Base-by-base conservation (phyloP, 2,113 vertebrate genomes). In the Engraulis encrasicolus region DNA sequence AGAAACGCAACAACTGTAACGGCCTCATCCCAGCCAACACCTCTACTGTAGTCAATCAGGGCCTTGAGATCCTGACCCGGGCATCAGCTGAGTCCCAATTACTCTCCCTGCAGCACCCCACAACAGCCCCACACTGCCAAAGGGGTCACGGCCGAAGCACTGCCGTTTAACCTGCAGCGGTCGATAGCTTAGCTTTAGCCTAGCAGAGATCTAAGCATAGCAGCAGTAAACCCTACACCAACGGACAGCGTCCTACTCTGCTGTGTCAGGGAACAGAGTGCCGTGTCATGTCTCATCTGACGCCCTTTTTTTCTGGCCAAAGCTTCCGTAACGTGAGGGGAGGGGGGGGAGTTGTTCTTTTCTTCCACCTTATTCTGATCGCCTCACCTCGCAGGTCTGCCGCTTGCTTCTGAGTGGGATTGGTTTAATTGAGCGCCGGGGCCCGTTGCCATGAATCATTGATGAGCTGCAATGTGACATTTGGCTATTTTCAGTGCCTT, bases 21-120 rank as follows among this genome's bases (percentile, higher is more conserved):
- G n/a, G n/a, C n/a, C 3, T 45, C 40, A 3, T 9, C 40, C 81
- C 18, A 37, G 54, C 50, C 50, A 78, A 50, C 82, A 83, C 81
- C 86, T 82, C 78, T 78, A 81, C 66, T 78, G 61, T 23, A 23
- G n/a, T 81, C 52, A 77, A n/a, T n/a, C n/a, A n/a, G n/a, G 66
- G 78, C 38, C 34, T 49, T 71, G 50, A 52, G 17, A 31, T 66
- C 9, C 58, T 66, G 58, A 66, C 58, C 78, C 79, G 66, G 52
- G 40, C 34, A 27, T 78, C 81, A 38, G 66, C 38, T 79, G 6
- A 17, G 17, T 31, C 31, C 38, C 78, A 85, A 38, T 78, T 84
- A 58, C 27, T 36, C 27, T 36, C 78, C 40, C 78, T 50, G 52
- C 18, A 40, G 48, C 38, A 14, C 61, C 78, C 66, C 83, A 50